Percentiles rank a stretch among this genome's conserved stretches.
phyloP scores from a whole-genome alignment of 2,888 invertebrate species.

The Petrolisthes cinctipes region DNA sequence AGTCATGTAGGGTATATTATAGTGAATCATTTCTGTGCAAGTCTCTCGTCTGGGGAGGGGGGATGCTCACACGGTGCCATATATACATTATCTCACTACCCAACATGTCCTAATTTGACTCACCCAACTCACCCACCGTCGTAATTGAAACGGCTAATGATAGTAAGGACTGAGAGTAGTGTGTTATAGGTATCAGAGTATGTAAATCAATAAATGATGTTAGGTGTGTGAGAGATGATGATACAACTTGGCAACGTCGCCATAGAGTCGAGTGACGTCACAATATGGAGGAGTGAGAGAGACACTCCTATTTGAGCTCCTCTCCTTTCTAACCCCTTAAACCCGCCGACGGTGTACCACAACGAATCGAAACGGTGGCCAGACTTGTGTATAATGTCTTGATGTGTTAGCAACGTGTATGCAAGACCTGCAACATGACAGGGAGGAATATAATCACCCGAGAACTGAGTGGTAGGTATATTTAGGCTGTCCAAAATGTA shows the following conservation, averaged over 20 bases:
- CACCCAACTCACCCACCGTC: not conserved
- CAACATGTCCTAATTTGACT: not conserved
- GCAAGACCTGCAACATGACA: slow-evolving; percentile 48
- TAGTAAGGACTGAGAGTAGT: too few relatives aligned
- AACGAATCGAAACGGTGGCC: slow-evolving; percentile 47
- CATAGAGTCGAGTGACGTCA: slow-evolving; percentile 46
- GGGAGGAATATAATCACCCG: slow-evolving; percentile 64
- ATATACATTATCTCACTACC: not conserved
- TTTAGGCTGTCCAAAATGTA: slow-evolving; percentile 56
- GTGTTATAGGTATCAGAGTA: not conserved
- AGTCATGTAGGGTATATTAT: slow-evolving; percentile 4
- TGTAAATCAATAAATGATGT: slow-evolving; percentile 2
- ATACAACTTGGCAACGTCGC: slow-evolving; percentile 45
- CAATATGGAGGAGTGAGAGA: slow-evolving; percentile 57
- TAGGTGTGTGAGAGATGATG: not conserved
- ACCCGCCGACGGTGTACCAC: slow-evolving; percentile 32
- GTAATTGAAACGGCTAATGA: too few relatives aligned
- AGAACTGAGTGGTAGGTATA: slow-evolving; percentile 61
- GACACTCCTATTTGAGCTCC: slow-evolving; percentile 47
- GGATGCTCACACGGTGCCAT: slow-evolving; percentile 10
- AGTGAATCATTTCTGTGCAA: slow-evolving; percentile 33
- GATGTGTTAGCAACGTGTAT: slow-evolving; percentile 33
- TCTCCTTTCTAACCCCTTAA: slow-evolving; percentile 44
- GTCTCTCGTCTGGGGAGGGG: slow-evolving; percentile 7
- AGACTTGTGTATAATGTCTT: slow-evolving; percentile 52